phyloP scores from a whole-genome alignment of 2,797 vertebrate genomes.

The Xerus rutilus region DNA sequence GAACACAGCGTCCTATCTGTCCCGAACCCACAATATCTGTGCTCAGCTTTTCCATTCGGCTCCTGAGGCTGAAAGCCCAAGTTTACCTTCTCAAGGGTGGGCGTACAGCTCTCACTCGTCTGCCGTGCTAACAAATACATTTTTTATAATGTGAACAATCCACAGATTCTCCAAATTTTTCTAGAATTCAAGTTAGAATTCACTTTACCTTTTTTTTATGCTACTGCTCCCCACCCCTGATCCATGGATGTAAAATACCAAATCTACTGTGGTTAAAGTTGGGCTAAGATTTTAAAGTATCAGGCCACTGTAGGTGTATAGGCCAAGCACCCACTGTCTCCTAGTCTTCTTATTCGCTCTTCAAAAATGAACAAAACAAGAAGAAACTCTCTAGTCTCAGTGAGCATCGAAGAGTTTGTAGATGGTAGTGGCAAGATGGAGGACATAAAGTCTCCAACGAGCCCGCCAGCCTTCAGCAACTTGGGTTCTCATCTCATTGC shows the following conservation, averaged over 20 bases:
- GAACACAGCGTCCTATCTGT: neutral
- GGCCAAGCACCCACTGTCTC: accelerated
- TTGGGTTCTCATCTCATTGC: neutral
- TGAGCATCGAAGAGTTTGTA: accelerated
- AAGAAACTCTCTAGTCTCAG: accelerated
- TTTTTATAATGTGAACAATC: neutral
- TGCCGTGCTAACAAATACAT: neutral
- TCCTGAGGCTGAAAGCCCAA: neutral
- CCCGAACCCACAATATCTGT: neutral
- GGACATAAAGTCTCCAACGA: neutral
- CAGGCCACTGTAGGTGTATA: accelerated
- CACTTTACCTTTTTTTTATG: neutral
- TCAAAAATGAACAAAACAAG: neutral
- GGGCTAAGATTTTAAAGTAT: no score
- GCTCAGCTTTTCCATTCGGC: accelerated
- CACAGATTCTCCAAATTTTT: neutral
- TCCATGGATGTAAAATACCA: neutral
- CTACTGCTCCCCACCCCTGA: neutral
- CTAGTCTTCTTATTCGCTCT: neutral
- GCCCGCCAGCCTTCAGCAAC: no score
- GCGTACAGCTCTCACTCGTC: neutral
- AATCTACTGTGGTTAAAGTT: neutral
- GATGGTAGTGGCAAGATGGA: accelerated
- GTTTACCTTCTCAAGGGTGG: no score
- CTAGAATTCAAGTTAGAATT: neutral